Percentiles rank a stretch among this genome's conserved stretches.
Conservation (phyloP, 2,113 vertebrate genomes). For the Equus przewalskii region DNA sequence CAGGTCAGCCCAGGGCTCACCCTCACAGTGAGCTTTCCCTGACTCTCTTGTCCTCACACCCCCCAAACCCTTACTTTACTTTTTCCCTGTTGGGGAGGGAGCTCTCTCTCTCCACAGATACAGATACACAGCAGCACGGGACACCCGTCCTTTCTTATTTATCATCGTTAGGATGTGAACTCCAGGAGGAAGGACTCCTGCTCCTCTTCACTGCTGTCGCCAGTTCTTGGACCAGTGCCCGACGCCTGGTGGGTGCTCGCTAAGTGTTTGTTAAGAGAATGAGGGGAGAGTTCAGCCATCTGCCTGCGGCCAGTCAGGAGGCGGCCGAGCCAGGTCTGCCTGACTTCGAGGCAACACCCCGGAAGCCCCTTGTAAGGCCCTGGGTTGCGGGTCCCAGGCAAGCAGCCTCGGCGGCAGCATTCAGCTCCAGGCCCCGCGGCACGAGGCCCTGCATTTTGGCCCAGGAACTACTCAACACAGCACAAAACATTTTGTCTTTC, state of each 20-base stretch:
- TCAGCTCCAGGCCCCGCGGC: too few species aligned
- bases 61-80: too few species aligned
- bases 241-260: not conserved
- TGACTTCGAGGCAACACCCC: accelerated
- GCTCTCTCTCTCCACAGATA: not conserved
- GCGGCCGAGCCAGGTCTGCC: not conserved
- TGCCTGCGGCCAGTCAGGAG: not conserved
- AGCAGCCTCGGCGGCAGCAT: not conserved
- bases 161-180: not conserved
- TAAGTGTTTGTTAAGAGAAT: not conserved
- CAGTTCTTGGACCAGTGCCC: not conserved
- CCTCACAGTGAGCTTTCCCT: not conserved
- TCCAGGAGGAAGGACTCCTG: not conserved
- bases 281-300: not conserved
- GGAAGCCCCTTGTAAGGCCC: too few species aligned
- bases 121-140: accelerated
- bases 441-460: not conserved
- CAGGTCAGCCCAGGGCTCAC: not conserved
- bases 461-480: too few species aligned
- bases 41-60: not conserved
- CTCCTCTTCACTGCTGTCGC: not conserved
- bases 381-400: accelerated
- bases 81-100: not conserved
- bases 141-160: not conserved
- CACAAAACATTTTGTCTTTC: not conserved